Conservation (phyloP, 2,888 invertebrate genomes). For the Synanthedon andrenaeformis region DNA sequence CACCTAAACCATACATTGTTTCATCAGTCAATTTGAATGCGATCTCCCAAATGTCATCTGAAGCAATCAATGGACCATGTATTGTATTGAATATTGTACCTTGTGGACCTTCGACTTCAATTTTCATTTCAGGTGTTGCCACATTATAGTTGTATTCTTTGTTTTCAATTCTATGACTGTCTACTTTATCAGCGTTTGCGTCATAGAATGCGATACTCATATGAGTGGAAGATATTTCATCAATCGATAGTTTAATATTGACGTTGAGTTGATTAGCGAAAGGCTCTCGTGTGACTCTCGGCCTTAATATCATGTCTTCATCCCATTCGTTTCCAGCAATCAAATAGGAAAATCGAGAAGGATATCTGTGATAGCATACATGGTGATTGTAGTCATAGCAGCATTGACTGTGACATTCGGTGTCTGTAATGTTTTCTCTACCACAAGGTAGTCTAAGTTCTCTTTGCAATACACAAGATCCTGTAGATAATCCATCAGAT, state of each 20-base stretch:
- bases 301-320: constrained; percentile 34
- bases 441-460: constrained; percentile 44
- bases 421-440: constrained; percentile 24
- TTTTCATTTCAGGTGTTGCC: constrained; percentile 34
- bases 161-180: constrained; percentile 26
- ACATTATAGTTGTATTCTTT: constrained; percentile 32
- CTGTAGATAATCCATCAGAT: constrained; percentile 45
- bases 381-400: constrained; percentile 53
- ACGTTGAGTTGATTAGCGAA: constrained; percentile 33
- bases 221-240: constrained; percentile 47
- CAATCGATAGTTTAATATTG: constrained; percentile 19
- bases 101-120: constrained; percentile 28
- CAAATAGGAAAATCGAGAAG: constrained; percentile 63
- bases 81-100: constrained; percentile 62
- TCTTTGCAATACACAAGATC: constrained; percentile 44
- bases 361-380: constrained; percentile 65
- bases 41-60: constrained; percentile 73
- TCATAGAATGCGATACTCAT: constrained; percentile 43
- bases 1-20: constrained; percentile 69
- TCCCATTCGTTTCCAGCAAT: constrained; percentile 32
- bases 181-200: constrained; percentile 15
- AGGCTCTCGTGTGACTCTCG: constrained; percentile 39
- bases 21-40: constrained; percentile 64
- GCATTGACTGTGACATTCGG: constrained; percentile 55
- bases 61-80: constrained; percentile 70